A percentile compares a stretch with the other conserved stretches of the same genome.
phyloP scores from a whole-genome alignment of 2,113 vertebrate species.

The Erythrocercus mccallii region DNA sequence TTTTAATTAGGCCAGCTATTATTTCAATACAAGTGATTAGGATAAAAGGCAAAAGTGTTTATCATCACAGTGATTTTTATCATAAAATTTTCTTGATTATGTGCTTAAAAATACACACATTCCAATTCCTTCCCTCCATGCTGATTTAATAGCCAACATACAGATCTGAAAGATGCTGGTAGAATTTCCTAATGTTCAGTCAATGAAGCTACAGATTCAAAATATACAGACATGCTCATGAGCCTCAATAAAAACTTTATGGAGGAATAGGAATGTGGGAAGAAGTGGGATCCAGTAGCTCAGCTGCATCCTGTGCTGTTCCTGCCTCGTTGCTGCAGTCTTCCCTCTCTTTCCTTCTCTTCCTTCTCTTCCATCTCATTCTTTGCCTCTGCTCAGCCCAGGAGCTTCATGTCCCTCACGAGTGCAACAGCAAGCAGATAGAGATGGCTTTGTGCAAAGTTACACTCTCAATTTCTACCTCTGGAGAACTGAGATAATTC shows the following conservation, averaged over 20 bases:
- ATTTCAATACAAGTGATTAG: background rate
- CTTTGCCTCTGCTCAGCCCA: background rate
- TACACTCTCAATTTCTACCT: background rate
- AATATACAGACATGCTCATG: too few relatives aligned
- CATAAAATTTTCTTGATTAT: background rate
- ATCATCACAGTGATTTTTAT: background rate
- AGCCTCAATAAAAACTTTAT: too few relatives aligned
- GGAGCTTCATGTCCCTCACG: background rate
- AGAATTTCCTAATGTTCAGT: too few relatives aligned
- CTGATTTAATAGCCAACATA: too few relatives aligned
- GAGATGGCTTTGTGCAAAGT: background rate
- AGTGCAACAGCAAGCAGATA: background rate
- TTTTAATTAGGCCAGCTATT: background rate
- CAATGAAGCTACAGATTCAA: too few relatives aligned
- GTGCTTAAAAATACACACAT: background rate
- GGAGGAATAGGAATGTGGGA: too few relatives aligned
- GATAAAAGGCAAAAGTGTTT: background rate
- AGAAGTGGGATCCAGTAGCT: background rate
- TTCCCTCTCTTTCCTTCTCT: background rate
- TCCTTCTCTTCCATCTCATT: background rate
- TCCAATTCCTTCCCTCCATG: background rate
- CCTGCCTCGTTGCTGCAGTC: background rate
- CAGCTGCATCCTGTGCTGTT: background rate
- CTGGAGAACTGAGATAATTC: background rate
- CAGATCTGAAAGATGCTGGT: too few relatives aligned